Evolutionary conservation across 2,113 vertebrate species (phyloP).

Genomic region (Ptychochromis oligacanthus): DNA sequence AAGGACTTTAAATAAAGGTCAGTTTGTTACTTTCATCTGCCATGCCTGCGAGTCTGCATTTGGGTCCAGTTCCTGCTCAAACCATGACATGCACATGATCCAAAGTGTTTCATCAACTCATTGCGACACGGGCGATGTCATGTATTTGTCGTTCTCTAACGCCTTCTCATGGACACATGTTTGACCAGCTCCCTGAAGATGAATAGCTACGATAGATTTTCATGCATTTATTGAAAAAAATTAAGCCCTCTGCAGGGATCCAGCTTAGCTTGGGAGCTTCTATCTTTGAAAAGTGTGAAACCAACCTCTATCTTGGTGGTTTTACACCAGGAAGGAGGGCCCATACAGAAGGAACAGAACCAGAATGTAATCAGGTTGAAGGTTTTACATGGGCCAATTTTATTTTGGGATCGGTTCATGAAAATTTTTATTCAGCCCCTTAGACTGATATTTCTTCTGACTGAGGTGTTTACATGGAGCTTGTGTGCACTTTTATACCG

Average conservation of each 20-base stretch:
- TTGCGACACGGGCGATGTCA: neutral
- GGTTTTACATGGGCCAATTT: too few species aligned
- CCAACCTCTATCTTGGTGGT: too few species aligned
- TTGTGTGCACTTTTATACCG: too few species aligned
- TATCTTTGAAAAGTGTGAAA: neutral
- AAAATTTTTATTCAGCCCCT: too few species aligned
- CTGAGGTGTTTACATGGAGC: too few species aligned
- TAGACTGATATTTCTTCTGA: too few species aligned
- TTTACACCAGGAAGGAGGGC: neutral
- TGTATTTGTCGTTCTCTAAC: neutral
- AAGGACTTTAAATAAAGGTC: too few species aligned
- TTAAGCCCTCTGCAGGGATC: neutral
- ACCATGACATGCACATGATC: neutral
- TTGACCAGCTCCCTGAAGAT: neutral
- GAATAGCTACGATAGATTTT: neutral
- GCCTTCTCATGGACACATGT: neutral
- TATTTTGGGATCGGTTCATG: too few species aligned
- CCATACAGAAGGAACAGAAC: neutral
- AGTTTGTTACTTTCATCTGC: too few species aligned
- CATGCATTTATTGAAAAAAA: neutral
- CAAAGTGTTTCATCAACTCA: neutral
- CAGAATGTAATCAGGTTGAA: neutral
- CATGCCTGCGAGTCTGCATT: too few species aligned
- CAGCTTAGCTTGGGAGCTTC: neutral
- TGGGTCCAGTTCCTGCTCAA: too few species aligned